Conservation (phyloP, 2,113 vertebrate genomes). For the Pandion haliaetus region DNA sequence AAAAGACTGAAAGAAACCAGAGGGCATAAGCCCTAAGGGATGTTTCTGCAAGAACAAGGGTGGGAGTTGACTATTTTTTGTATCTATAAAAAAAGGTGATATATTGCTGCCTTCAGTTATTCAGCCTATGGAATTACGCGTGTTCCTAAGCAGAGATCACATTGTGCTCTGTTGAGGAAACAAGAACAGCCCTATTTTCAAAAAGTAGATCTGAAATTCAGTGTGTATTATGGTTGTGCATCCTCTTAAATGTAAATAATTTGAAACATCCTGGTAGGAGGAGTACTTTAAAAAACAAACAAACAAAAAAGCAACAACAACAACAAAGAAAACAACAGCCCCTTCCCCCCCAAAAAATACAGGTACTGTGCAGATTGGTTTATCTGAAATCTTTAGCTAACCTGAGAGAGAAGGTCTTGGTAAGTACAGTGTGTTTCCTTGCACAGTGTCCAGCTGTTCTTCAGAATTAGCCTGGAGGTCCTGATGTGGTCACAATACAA, state of each 20-base stretch:
- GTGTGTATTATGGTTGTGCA: accelerated
- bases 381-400: neutral
- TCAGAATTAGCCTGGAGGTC: neutral
- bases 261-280: neutral
- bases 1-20: neutral
- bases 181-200: neutral
- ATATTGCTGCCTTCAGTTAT: neutral
- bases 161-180: neutral
- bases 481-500: too few species aligned
- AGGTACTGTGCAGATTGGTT: neutral
- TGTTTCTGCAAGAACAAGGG: neutral
- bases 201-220: neutral
- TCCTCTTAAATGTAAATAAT: neutral
- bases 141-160: neutral
- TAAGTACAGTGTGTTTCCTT: neutral
- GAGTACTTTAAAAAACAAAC: neutral
- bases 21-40: neutral
- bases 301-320: too few species aligned
- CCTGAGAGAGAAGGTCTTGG: neutral
- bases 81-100: neutral
- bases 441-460: neutral
- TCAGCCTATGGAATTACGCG: accelerated
- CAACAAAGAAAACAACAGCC: neutral
- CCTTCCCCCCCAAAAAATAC: accelerated
- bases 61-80: neutral